phyloP scores from a whole-genome alignment of 2,113 vertebrate species.

The Tapirus terrestris region DNA sequence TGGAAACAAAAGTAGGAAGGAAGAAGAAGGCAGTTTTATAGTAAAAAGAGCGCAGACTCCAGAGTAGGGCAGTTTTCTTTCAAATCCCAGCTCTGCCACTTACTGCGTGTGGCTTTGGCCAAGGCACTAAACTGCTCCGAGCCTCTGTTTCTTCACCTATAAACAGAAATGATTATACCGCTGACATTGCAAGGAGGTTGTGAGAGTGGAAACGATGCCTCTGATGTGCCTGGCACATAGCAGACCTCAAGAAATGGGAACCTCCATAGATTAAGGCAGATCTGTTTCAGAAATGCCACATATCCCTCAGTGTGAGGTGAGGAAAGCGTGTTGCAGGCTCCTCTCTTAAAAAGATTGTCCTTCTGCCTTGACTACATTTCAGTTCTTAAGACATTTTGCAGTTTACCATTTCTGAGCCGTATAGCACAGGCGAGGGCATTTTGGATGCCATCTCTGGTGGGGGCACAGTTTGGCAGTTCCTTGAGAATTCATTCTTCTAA shows the following conservation, averaged over 20 bases:
- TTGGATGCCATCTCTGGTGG: neutral
- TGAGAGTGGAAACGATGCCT: neutral
- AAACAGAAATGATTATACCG: neutral
- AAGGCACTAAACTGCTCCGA: neutral
- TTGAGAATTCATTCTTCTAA: neutral
- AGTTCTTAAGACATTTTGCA: neutral
- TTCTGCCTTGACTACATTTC: neutral
- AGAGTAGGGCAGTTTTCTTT: neutral
- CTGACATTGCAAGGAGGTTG: neutral
- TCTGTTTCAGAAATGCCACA: neutral
- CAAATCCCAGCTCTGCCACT: neutral
- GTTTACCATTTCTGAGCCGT: neutral
- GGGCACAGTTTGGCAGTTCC: neutral
- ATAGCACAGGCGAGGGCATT: neutral
- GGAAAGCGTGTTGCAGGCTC: neutral
- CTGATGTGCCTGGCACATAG: neutral
- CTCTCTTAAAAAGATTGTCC: neutral
- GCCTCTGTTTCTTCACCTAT: neutral
- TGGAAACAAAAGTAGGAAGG: slow-evolving; percentile 17
- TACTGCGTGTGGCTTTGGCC: neutral
- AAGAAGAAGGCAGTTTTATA: neutral
- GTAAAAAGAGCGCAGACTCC: neutral
- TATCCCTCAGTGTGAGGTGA: neutral
- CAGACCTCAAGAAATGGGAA: neutral
- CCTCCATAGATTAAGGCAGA: neutral